Conservation (phyloP, 2,888 invertebrate species). For the Notocelia uddmanniana region DNA sequence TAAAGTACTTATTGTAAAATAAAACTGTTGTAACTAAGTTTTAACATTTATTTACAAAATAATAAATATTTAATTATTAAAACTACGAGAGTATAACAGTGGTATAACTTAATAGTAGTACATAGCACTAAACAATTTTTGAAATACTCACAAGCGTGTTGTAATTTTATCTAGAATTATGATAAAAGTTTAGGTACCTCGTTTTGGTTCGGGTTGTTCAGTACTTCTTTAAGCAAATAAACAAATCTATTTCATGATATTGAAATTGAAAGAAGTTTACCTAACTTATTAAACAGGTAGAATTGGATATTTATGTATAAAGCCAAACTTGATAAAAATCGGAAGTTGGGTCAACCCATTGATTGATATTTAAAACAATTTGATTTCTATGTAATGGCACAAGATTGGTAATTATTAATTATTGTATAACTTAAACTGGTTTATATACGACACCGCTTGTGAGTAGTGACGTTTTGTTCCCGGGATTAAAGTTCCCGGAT, state of each 20-base stretch:
- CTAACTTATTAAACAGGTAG: neutral
- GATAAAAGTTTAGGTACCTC: no score
- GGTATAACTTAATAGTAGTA: constrained; percentile 17
- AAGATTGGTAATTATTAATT: neutral
- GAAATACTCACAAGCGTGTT: neutral
- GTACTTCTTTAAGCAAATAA: no score
- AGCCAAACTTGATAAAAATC: neutral
- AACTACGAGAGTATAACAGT: constrained; percentile 19
- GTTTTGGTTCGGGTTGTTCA: no score
- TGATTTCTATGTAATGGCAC: constrained; percentile 2
- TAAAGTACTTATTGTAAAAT: constrained; percentile 5
- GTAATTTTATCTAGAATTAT: no score
- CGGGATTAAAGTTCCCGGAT: no score
- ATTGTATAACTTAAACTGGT: neutral
- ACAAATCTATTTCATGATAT: no score
- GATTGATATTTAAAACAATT: neutral
- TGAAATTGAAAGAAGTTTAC: neutral
- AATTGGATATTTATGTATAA: no score
- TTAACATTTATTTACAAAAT: constrained; percentile 39
- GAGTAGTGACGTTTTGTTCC: neutral
- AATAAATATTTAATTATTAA: constrained; percentile 37
- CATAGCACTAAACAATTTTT: constrained; percentile 22
- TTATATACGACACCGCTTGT: neutral
- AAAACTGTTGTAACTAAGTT: constrained; percentile 8
- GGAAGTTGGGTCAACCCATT: no score